These are phyloP conservation scores for Hippocampus kuda DNA, from an alignment of 2,797 vertebrate genomes.

Conservation along the genomic window DNA sequence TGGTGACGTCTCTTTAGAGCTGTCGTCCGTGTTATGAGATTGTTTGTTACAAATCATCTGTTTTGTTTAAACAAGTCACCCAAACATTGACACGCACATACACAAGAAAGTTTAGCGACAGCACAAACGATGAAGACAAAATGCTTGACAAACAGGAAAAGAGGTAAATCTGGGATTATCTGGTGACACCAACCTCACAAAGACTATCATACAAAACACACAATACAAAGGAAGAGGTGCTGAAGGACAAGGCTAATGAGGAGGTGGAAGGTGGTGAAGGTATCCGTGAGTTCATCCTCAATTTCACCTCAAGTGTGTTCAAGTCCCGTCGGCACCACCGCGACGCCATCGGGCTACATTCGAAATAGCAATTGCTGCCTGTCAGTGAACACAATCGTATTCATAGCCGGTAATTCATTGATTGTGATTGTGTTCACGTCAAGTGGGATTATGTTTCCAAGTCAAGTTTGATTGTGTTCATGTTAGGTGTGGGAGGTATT, in stretches of 20 bases:
- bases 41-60: not conserved
- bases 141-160: not conserved
- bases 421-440: not conserved
- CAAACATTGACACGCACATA: not conserved
- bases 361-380: not conserved
- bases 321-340: not conserved
- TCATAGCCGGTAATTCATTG: not conserved
- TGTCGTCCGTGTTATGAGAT: not conserved
- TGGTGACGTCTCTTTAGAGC: not conserved
- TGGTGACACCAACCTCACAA: not conserved
- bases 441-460: not conserved
- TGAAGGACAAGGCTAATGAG: not conserved
- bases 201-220: constrained; percentile 1
- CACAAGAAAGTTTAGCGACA: not conserved
- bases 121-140: not conserved
- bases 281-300: not conserved
- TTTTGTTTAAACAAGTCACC: not conserved
- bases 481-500: not conserved
- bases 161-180: constrained; percentile 6
- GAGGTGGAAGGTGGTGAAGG: not conserved
- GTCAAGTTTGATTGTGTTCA: not conserved
- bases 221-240: not conserved
- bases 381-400: not conserved
- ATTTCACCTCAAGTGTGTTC: constrained; percentile 3
- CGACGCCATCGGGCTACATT: not conserved